Evolutionary conservation across 2,888 invertebrate genomes (phyloP), one percentile per base, ranked within the genome.

Genomic region (Noctua janthe): DNA sequence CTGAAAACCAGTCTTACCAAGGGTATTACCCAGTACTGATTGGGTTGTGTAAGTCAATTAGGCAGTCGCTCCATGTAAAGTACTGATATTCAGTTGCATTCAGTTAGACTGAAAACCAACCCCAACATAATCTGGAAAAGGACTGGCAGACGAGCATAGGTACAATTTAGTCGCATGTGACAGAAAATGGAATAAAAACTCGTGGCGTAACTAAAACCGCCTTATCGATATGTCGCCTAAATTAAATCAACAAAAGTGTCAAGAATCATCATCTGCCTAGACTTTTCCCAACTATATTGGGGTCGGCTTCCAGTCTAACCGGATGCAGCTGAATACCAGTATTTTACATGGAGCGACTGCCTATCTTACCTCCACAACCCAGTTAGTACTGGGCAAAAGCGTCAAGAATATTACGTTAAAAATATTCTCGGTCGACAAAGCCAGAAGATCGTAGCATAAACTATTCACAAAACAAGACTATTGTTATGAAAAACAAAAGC

Each of bases 401-500:
- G 56, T 67, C 59, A 39, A 82, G 20, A 56, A 77, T 51, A 39
- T 39, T 17, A 43, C 1, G 43, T 47, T 17, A 47, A 69, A 47
- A 64, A 71, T 66, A 39, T 64, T 43, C 49, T 59, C 39, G 15
- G n/a, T 54, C 29, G 0, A 71, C 51, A 59, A 59, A 49, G 29
- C 7, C 35, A 15, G 17, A 67, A 71, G n/a, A 79, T 43, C 56
- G 29, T 54, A 72, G 20, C 35, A 66, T 69, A 69, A 67, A 80
- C 69, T 70, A 71, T 59, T 64, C 43, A 43, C 49, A 69, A 39
- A 72, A 54, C 1, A 11, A 66, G 11, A 43, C 66, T 67, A 56
- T 87, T 87, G 74, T 83, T 67, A 64, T 59, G 56, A 47, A 71
- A 78, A 83, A 87, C 81, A 84, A 89, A 85, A 77, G 78, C 69